Conservation (phyloP, 2,113 vertebrate genomes). For the Muntiacus muntjak region DNA sequence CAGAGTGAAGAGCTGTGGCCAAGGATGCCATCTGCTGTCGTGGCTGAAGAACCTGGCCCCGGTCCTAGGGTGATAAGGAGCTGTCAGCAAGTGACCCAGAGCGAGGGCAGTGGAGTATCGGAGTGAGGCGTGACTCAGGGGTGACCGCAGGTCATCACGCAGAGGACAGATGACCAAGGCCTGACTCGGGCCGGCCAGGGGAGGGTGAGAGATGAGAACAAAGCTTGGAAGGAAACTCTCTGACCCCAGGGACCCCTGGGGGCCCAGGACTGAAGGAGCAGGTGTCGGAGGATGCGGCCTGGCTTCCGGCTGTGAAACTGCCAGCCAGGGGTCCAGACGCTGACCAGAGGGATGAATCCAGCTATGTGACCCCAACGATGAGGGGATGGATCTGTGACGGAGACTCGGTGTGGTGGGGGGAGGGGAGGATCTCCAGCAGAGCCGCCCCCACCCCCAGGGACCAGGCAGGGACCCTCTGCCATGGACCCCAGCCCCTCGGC, state of each 20-base stretch:
- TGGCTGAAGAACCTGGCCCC: not conserved
- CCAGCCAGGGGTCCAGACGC: rapidly evolving
- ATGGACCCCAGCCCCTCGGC: rapidly evolving
- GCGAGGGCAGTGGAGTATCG: rapidly evolving
- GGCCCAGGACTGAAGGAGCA: not conserved
- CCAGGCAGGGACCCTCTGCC: rapidly evolving
- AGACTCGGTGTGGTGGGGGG: not conserved
- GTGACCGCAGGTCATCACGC: not conserved
- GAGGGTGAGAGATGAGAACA: not conserved
- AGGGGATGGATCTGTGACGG: rapidly evolving
- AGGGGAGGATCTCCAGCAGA: not conserved
- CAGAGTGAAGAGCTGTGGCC: not conserved
- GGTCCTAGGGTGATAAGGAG: not conserved
- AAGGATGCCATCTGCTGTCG: not conserved
- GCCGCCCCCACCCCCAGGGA: not conserved
- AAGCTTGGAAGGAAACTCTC: not conserved
- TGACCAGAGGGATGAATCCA: too few species aligned
- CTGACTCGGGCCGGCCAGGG: rapidly evolving
- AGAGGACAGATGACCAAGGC: not conserved
- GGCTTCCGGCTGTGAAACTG: not conserved
- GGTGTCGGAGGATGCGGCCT: rapidly evolving
- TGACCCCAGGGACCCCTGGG: not conserved
- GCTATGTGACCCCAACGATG: rapidly evolving
- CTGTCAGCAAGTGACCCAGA: too few species aligned
- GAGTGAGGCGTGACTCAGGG: rapidly evolving